Evolutionary conservation across 2,797 vertebrate species (phyloP), one percentile per base, ranked within the genome.

Genomic region (Macroramphosus scolopax): DNA sequence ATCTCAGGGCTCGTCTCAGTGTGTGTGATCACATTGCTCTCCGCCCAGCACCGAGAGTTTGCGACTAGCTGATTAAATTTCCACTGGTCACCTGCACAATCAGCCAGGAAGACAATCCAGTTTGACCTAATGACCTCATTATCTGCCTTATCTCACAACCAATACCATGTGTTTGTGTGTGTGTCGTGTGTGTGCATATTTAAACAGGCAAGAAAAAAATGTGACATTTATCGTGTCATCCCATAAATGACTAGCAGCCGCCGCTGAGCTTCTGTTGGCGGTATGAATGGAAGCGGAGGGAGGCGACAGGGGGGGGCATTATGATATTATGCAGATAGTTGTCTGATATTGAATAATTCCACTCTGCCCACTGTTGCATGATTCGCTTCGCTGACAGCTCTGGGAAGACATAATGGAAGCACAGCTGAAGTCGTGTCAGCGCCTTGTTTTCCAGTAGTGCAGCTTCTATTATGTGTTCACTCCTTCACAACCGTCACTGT

Each of bases 201-300:
- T 51, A 68, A 57, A 61, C 32, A 53, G 40, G 33, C 13, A 12
- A 52, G 42, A 29, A 30, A 45, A 25, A 40, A 43, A 41, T 62
- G 37, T 64, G 71, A 54, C 56, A 54, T 70, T 57, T 29, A 47
- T 53, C 28, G 5, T 62, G 38, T 63, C 36, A 51, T 65, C 43
- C 25, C 39, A 17, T 38, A 11, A 11, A 54, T 64, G 48, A 68
- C 51, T 32, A 54, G 51, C 39, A 8, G 49, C n/a, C 8, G 9
- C 33, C 22, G 24, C 30, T 31, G 56, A 59, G 45, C 17, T 40
- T 36, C 34, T 45, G 37, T 33, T 53, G 29, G 20, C 20, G 22
- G 31, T 10, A 11, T 66, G 54, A 61, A 61, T 60, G 51, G 47
- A 41, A 33, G 26, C 34, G 32, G 24, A 48, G 35, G 49, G 38